phyloP scores from a whole-genome alignment of 2,888 invertebrate species.

The Perizoma flavofasciatum region DNA sequence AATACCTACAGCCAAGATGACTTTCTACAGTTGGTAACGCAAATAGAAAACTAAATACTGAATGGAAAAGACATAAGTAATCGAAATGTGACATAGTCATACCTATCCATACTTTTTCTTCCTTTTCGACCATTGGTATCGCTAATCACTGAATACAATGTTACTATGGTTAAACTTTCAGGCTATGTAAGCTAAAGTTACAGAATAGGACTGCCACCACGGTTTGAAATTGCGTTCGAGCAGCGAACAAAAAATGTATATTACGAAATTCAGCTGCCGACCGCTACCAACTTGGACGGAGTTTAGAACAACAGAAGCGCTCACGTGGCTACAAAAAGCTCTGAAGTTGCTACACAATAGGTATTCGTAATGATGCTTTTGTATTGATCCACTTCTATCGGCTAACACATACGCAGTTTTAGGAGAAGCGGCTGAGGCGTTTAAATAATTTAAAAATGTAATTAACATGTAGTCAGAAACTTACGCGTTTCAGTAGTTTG shows the following conservation, averaged over 20 bases:
- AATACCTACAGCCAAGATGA: no score
- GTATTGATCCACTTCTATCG: background rate
- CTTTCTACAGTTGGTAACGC: no score
- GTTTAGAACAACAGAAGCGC: conserved; percentile 39
- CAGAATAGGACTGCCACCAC: conserved; percentile 36
- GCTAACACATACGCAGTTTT: background rate
- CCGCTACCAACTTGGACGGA: conserved; percentile 33
- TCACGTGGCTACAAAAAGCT: conserved; percentile 31
- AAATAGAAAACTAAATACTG: no score
- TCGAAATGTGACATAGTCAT: background rate
- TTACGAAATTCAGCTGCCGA: conserved; percentile 50
- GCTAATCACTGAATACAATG: no score
- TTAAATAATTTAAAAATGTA: no score
- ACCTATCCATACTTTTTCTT: no score
- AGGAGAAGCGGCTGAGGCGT: no score
- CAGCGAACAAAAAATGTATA: conserved; percentile 53
- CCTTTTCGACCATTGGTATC: no score
- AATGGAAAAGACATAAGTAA: background rate
- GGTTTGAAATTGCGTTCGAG: conserved; percentile 50
- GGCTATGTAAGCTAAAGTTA: conserved; percentile 8
- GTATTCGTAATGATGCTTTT: conserved; percentile 15
- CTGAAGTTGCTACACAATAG: conserved; percentile 27
- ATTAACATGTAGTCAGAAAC: no score
- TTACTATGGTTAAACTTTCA: background rate
- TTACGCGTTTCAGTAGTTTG: no score